Evolutionary conservation across 2,888 invertebrate genomes (phyloP).

Genomic region (Epirrhoe alternata): DNA sequence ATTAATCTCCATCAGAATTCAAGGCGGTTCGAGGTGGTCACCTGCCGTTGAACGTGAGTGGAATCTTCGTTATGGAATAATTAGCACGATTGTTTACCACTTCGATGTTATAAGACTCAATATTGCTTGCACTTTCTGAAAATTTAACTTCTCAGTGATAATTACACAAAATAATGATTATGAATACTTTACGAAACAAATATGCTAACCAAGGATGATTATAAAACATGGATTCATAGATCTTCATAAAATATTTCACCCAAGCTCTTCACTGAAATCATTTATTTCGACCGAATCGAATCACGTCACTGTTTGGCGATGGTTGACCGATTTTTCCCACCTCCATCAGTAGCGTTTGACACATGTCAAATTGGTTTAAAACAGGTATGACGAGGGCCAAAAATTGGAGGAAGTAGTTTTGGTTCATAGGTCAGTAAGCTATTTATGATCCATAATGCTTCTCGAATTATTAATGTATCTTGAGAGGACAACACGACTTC

Average conservation of each 20-base stretch:
- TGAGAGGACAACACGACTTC: conserved; percentile 1
- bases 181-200: not conserved
- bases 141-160: not conserved
- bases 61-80: conserved; percentile 35
- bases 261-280: conserved; percentile 22
- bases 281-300: conserved; percentile 24
- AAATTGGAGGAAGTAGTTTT: conserved; percentile 36
- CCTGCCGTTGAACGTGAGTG: conserved; percentile 39
- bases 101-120: conserved; percentile 23
- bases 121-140: conserved; percentile 12
- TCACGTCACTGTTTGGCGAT: conserved; percentile 33
- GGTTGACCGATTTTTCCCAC: conserved; percentile 42
- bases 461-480: conserved; percentile 6
- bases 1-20: conserved; percentile 43
- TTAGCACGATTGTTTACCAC: conserved; percentile 38
- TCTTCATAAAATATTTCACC: conserved; percentile 12
- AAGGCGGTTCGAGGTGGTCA: conserved; percentile 41
- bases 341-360: conserved; percentile 43
- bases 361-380: conserved; percentile 48
- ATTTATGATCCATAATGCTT: conserved; percentile 34
- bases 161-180: too few species aligned
- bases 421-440: conserved; percentile 32
- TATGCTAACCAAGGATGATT: conserved; percentile 6
- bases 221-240: not conserved
- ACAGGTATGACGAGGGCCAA: conserved; percentile 44